Base-by-base conservation (phyloP, 2,113 vertebrate genomes). In the Clarias magur region DNA sequence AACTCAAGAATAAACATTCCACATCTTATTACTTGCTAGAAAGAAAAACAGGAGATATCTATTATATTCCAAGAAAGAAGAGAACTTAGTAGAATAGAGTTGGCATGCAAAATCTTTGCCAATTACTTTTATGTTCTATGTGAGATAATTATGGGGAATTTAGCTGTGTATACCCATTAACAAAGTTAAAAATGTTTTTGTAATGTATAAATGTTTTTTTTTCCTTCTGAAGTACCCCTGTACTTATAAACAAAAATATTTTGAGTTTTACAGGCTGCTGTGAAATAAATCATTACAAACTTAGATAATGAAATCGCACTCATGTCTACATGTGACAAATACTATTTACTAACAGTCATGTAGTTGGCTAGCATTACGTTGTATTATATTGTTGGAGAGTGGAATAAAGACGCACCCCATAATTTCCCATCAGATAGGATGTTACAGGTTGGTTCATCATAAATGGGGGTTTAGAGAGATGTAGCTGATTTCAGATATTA, bases 1-100 rank as follows among this genome's bases (percentile, higher is more conserved):
- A 84, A 73, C 86, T 88, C 67, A 56, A 73, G 62, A 81, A 82
- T 75, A 80, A 90, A 83, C 15, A 70, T 27, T n/a, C 38, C 23
- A 42, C 79, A 81, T 73, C 34, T 72, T 72, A 38, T 42, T 1
- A 4, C 79, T 81, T 21, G 63, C 80, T 80, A 9, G 19, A 59
- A 70, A 84, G 16, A 34, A 48, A 21, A 86, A 17, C 15, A 67
- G 8, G 25, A 53, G 48, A 56, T 17, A n/a, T 42, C 12, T 65
- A 82, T 53, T 67, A 67, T 60, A 30, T 48, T 34, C 27, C 21
- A 53, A 82, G 17, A 59, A 82, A n/a, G 9, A 57, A 60, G 19
- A 23, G 3, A 30, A 54, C 11, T 57, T 5, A 6, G 63, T 30
- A 76, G 76, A 73, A 78, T 75, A 21, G 56, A 85, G 2, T 83